Conservation (phyloP, 2,888 invertebrate genomes). For the Metallyticus violacea region DNA sequence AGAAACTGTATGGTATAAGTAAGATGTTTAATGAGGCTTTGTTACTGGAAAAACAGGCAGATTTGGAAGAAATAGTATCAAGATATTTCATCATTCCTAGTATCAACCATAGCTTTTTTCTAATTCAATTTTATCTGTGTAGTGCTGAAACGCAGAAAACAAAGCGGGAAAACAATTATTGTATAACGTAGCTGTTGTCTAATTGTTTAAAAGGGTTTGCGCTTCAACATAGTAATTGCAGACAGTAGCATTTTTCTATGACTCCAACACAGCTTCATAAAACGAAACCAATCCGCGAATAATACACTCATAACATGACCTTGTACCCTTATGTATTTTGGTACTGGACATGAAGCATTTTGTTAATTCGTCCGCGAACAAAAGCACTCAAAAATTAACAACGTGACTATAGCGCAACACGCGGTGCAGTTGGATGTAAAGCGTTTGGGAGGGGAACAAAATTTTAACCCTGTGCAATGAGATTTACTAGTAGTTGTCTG, state of each 20-base stretch:
- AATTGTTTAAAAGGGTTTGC: background rate
- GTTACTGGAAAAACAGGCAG: too few relatives aligned
- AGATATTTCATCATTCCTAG: too few relatives aligned
- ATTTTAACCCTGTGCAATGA: too few relatives aligned
- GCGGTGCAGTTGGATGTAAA: background rate
- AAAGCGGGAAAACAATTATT: too few relatives aligned
- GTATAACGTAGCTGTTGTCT: too few relatives aligned
- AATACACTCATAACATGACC: background rate
- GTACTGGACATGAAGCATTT: background rate
- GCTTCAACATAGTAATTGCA: background rate
- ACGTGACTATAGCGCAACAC: background rate
- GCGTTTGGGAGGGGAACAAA: background rate
- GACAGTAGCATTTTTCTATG: background rate
- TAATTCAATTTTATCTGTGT: too few relatives aligned
- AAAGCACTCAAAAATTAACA: background rate
- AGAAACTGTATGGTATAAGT: too few relatives aligned
- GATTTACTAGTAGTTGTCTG: too few relatives aligned
- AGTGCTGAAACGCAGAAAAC: too few relatives aligned
- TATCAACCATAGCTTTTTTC: too few relatives aligned
- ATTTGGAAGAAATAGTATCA: too few relatives aligned
- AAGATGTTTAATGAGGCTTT: too few relatives aligned
- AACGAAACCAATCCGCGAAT: background rate
- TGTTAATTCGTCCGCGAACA: background rate
- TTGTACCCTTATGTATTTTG: background rate
- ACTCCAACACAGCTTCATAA: background rate